Evolutionary conservation across 2,113 vertebrate species (phyloP).

Genomic region (Centropristis striata): DNA sequence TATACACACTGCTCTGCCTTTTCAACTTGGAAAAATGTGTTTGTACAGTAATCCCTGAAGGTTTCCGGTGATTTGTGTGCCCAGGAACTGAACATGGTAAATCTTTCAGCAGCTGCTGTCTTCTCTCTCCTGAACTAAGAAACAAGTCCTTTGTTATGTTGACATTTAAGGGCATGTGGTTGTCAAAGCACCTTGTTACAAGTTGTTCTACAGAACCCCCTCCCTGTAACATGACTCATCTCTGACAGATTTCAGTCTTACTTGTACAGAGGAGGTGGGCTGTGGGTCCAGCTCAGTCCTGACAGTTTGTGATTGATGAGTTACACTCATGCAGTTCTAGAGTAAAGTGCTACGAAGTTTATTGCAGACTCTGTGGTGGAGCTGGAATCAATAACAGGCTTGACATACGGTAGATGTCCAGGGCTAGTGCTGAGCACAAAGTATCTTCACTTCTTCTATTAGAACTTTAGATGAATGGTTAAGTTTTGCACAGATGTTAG

Average conservation of each 20-base stretch:
- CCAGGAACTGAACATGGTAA: not conserved
- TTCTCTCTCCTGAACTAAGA: not conserved
- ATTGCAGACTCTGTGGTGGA: not conserved
- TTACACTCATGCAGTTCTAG: not conserved
- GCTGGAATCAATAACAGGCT: not conserved
- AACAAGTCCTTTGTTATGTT: slow-evolving; percentile 14
- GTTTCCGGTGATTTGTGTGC: not conserved
- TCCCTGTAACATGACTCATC: slow-evolving; percentile 16
- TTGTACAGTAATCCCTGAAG: not conserved
- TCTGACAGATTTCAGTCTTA: slow-evolving; percentile 20
- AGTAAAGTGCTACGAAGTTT: not conserved
- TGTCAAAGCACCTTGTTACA: slow-evolving; percentile 39
- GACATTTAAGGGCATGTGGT: slow-evolving; percentile 31
- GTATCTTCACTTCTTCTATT: not conserved
- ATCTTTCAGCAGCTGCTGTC: slow-evolving; percentile 17
- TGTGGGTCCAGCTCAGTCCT: slow-evolving; percentile 2
- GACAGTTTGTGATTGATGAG: slow-evolving; percentile 32
- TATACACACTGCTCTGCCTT: not conserved
- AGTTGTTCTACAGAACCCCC: not conserved
- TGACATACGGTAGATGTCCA: not conserved
- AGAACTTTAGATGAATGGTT: not conserved
- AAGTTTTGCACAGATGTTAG: not conserved
- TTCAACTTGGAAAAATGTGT: not conserved
- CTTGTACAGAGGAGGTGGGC: not conserved
- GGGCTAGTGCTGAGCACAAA: not conserved